Evolutionary conservation across 2,888 invertebrate genomes (phyloP).

Genomic region (Cremastinae sp.): DNA sequence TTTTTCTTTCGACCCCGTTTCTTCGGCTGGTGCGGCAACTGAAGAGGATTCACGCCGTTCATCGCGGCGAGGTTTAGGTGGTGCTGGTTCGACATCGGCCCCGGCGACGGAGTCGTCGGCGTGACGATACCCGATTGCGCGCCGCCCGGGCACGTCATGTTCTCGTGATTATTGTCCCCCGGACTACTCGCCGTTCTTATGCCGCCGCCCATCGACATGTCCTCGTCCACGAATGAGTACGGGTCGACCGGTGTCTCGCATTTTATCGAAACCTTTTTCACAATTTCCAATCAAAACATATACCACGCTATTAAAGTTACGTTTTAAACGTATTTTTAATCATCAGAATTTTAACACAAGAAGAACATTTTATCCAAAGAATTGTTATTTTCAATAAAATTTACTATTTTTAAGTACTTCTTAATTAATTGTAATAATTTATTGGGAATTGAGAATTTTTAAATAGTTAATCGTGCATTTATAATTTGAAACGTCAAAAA

Average conservation of each 20-base stretch:
- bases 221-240: constrained; percentile 93
- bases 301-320: no score
- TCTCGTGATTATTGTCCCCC: constrained; percentile 76
- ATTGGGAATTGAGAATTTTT: no score
- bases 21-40: constrained; percentile 83
- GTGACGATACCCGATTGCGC: constrained; percentile 73
- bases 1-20: constrained; percentile 95
- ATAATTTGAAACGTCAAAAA: no score
- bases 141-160: constrained; percentile 73
- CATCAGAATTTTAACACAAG: no score
- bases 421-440: no score
- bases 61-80: constrained; percentile 77
- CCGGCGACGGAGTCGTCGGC: constrained; percentile 75
- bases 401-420: no score
- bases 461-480: no score
- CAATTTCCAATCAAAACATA: background rate
- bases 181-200: constrained; percentile 82
- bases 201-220: constrained; percentile 84
- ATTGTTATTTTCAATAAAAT: no score
- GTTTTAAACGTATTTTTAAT: no score
- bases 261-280: constrained; percentile 80
- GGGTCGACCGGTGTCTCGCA: constrained; percentile 87
- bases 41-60: constrained; percentile 76
- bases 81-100: constrained; percentile 67
- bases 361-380: no score